These are phyloP conservation scores for Erethizon dorsatum DNA, from an alignment of 2,797 vertebrate species.

Conservation along the genomic window DNA sequence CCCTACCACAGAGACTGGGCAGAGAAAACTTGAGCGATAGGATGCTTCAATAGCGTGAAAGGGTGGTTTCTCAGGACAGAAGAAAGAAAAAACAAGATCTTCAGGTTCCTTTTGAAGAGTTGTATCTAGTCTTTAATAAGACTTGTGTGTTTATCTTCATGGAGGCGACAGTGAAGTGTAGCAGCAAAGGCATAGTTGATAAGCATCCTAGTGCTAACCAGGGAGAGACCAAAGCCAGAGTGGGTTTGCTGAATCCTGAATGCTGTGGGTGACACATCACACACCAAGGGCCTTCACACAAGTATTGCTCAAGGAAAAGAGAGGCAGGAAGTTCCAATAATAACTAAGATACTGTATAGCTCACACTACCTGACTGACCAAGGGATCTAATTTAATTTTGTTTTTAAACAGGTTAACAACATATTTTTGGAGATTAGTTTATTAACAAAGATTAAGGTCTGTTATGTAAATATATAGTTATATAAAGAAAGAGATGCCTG, in stretches of 20 bases:
- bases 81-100: neutral
- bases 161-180: neutral
- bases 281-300: neutral
- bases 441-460: neutral
- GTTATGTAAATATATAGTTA: neutral
- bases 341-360: too few species aligned
- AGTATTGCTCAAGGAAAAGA: neutral
- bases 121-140: neutral
- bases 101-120: neutral
- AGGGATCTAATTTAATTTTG: neutral
- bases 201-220: too few species aligned
- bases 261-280: too few species aligned
- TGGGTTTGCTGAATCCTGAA: neutral
- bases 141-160: neutral
- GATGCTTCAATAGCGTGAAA: neutral
- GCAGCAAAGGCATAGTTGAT: neutral
- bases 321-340: neutral
- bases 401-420: neutral
- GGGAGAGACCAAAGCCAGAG: neutral
- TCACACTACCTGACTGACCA: too few species aligned
- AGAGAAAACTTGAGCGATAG: too few species aligned
- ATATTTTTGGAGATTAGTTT: neutral
- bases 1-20: too few species aligned
- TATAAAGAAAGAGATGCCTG: neutral
- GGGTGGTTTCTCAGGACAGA: neutral